phyloP scores from a whole-genome alignment of 2,888 invertebrate species.

The Pyrrhosoma nymphula region DNA sequence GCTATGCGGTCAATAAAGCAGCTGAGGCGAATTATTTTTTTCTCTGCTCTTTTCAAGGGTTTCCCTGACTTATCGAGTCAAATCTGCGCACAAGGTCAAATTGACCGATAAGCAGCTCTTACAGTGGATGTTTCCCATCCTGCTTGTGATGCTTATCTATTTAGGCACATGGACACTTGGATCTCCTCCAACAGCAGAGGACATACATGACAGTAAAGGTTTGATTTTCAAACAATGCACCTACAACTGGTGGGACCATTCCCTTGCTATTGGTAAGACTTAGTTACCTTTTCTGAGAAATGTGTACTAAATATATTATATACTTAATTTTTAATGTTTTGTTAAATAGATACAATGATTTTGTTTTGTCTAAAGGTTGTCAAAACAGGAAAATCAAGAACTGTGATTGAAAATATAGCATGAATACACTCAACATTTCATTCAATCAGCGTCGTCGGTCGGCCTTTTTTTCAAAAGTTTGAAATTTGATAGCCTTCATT shows the following conservation, averaged over 20 bases:
- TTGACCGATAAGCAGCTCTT: slow-evolving; percentile 94
- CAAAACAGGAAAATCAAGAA: too few relatives aligned
- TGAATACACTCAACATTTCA: too few relatives aligned
- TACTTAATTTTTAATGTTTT: too few relatives aligned
- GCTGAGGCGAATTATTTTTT: not conserved
- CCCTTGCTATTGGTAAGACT: slow-evolving; percentile 89
- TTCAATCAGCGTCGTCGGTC: too few relatives aligned
- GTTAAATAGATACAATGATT: too few relatives aligned
- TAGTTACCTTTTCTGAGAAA: not conserved
- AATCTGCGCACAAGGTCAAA: slow-evolving; percentile 95
- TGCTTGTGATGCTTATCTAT: slow-evolving; percentile 93
- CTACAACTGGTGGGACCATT: slow-evolving; percentile 97
- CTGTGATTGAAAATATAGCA: too few relatives aligned
- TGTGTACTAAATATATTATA: not conserved
- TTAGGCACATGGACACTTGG: slow-evolving; percentile 94
- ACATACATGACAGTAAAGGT: slow-evolving; percentile 86
- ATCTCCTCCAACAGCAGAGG: slow-evolving; percentile 90
- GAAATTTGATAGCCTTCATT: too few relatives aligned
- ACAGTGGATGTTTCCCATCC: slow-evolving; percentile 95
- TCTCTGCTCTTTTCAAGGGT: slow-evolving; percentile 82
- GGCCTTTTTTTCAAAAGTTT: too few relatives aligned
- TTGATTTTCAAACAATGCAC: slow-evolving; percentile 93
- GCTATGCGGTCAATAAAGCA: too few relatives aligned
- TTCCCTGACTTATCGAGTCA: slow-evolving; percentile 94
- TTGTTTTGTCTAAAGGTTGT: too few relatives aligned